These are phyloP conservation scores for Myiagra hebetior DNA, from an alignment of 2,113 vertebrate genomes.

Conservation along the genomic window DNA sequence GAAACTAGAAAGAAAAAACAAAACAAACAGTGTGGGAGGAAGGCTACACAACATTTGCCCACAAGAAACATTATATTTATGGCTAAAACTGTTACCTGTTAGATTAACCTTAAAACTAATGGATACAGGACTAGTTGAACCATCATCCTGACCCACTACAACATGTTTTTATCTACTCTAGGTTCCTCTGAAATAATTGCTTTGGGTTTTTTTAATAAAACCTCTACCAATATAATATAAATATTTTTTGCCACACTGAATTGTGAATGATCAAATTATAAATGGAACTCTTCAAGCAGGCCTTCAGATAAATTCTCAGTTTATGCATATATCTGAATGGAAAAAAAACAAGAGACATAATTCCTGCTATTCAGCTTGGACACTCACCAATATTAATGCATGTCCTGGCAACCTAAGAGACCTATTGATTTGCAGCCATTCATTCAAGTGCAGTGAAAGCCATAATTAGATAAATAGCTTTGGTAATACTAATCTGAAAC, in stretches of 20 bases:
- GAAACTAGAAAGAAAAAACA: not conserved
- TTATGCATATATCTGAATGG: not conserved
- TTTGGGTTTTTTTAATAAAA: not conserved
- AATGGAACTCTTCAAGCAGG: not conserved
- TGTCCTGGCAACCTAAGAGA: slow-evolving; percentile 33
- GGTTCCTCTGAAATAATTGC: not conserved
- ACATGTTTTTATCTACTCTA: not conserved
- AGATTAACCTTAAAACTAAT: not conserved
- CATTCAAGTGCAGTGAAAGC: slow-evolving; percentile 28
- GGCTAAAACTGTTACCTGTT: not conserved
- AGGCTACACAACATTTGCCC: not conserved
- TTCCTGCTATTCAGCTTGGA: not conserved
- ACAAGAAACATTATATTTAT: not conserved
- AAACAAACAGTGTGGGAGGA: not conserved
- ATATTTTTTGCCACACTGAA: not conserved
- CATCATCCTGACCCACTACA: not conserved
- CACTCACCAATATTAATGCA: slow-evolving; percentile 12
- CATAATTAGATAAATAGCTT: slow-evolving; percentile 57
- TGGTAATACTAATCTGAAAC: slow-evolving; percentile 49
- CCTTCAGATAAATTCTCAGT: not conserved
- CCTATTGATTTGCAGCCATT: slow-evolving; percentile 40
- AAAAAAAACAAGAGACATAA: not conserved
- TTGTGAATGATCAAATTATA: not conserved
- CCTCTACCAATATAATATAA: not conserved
- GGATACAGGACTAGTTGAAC: not conserved